phyloP scores from a whole-genome alignment of 1,140 invertebrate genomes.

The Drosophila takahashii region DNA sequence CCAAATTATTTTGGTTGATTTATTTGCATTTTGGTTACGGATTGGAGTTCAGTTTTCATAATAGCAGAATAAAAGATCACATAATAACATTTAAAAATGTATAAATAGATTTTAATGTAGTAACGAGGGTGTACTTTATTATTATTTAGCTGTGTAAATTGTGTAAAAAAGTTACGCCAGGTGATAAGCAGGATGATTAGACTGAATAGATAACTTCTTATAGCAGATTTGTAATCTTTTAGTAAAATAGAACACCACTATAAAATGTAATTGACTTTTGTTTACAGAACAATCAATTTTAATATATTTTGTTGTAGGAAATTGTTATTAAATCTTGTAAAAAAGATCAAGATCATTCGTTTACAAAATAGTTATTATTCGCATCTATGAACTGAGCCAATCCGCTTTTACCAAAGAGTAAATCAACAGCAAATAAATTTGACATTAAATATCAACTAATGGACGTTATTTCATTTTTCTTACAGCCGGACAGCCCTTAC shows the following conservation, averaged over 20 bases:
- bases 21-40: conserved; percentile 10
- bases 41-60: conserved; percentile 4
- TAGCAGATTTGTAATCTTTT: neutral
- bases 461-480: conserved; percentile 75
- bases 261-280: neutral
- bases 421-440: neutral
- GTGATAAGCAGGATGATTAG: neutral
- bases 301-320: no score
- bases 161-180: neutral
- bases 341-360: no score
- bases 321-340: neutral
- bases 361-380: neutral
- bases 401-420: neutral
- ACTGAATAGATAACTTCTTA: neutral
- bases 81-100: neutral
- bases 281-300: neutral
- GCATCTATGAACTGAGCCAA: neutral
- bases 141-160: neutral
- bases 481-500: conserved; percentile 98
- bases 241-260: neutral
- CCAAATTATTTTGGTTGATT: conserved; percentile 20
- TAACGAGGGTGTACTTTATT: neutral
- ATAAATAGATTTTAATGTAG: neutral
- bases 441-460: neutral
- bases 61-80: neutral